phyloP scores from a whole-genome alignment of 2,113 vertebrate genomes.

The Indicator indicator region DNA sequence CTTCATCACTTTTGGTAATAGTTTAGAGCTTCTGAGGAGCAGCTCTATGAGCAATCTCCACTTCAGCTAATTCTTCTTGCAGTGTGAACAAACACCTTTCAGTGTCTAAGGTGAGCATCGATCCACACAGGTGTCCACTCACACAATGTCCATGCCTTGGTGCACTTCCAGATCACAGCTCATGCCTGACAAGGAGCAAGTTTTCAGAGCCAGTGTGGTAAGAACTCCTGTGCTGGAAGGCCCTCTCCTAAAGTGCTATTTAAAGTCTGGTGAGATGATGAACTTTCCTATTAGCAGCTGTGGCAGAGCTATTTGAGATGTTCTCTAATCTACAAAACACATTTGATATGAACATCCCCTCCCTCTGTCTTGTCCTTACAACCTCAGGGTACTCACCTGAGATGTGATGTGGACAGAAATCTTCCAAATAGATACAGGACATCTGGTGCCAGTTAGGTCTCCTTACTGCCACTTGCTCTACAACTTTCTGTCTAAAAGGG shows the following conservation, averaged over 20 bases:
- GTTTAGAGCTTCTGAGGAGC: background rate
- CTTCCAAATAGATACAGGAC: background rate
- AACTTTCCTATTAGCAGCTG: background rate
- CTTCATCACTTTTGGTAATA: background rate
- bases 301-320: background rate
- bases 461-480: background rate
- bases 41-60: background rate
- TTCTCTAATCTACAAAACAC: background rate
- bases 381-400: background rate
- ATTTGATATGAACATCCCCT: background rate
- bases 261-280: background rate
- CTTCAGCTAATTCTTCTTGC: background rate
- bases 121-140: accelerated
- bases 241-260: background rate
- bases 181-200: background rate
- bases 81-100: background rate
- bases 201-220: background rate
- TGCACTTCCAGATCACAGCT: accelerated
- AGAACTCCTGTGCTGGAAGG: background rate
- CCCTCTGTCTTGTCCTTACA: background rate
- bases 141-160: background rate
- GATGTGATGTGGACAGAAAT: background rate
- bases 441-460: background rate
- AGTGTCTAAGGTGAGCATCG: background rate
- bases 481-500: background rate